Base-by-base conservation (phyloP, 2,888 invertebrate genomes). In the Pristionchus fissidentatus region DNA sequence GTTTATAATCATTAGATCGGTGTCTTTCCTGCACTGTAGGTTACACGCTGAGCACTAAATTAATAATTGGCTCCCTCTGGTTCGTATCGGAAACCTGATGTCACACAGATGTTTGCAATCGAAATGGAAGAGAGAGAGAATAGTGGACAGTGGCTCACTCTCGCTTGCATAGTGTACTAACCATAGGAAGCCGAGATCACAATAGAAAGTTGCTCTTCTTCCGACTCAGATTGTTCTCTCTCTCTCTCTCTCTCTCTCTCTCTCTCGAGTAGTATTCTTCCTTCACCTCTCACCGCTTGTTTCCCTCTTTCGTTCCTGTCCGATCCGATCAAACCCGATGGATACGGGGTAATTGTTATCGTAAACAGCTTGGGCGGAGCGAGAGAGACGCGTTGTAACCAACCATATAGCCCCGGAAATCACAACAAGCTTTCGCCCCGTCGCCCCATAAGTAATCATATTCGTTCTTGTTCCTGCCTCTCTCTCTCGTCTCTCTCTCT, bases 91-190 rank as follows among this genome's bases (percentile, higher is more conserved):
- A 49, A 77, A 77, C 75, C 75, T 46, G 46, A 49, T 77, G 49
- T 49, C 49, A 77, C 46, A 46, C 75, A 77, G 75, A 77, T 77
- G 75, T 77, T 77, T 77, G 75, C 75, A 77, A 77, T 75, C 32
- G 75, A 32, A 77, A 46, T 19, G 49, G 35, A 38, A 38, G 49
- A 73, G 75, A 10, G 49, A 77, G 49, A 77, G n/a, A n/a, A n/a
- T 26, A 70, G 70, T 70, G 70, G 70, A 38, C 62, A 32, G 32
- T 3, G 32, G 62, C 62, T 62, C 32, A 15, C 32, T 35, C 62
- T 15, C 62, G 19, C 70, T 60, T 32, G 70, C n/a, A 55, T 38
- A 70, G 70, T 70, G 70, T 70, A 70, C 70, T 70, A 70, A 41
- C 41, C 70, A 32, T 35, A 62, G 62, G 35, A 70, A 43, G 38